A percentile compares a stretch with the other conserved stretches of the same genome.
phyloP scores from a whole-genome alignment of 2,797 vertebrate genomes.

The Tapirus indicus region DNA sequence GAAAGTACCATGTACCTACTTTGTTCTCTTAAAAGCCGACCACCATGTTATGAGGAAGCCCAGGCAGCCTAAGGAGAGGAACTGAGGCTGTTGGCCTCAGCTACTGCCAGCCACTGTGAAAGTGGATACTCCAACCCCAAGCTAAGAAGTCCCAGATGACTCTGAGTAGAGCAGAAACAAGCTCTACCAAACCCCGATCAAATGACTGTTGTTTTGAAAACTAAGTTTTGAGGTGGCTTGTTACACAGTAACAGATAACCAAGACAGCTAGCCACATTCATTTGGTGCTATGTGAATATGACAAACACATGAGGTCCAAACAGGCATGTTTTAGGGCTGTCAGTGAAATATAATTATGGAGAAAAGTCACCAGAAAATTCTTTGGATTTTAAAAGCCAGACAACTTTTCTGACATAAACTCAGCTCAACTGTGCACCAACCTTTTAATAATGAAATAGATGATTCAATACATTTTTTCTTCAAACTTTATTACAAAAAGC shows the following conservation, averaged over 20 bases:
- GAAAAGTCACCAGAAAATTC: slow-evolving; percentile 27
- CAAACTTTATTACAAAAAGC: neutral
- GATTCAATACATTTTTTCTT: neutral
- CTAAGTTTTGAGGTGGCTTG: neutral
- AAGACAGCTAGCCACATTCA: neutral
- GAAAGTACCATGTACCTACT: neutral
- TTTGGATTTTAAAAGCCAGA: neutral
- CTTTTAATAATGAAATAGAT: slow-evolving; percentile 23
- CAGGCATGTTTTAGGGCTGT: neutral
- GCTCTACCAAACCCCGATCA: neutral
- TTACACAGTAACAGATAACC: neutral
- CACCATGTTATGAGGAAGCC: neutral
- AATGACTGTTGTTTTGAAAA: neutral
- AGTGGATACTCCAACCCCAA: neutral
- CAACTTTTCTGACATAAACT: slow-evolving; percentile 1
- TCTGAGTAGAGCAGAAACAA: neutral
- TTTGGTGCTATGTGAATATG: neutral
- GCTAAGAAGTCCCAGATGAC: neutral
- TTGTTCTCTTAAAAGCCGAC: neutral
- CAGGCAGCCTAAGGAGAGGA: neutral
- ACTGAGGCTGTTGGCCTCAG: neutral
- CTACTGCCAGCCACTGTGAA: neutral
- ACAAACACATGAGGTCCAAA: neutral
- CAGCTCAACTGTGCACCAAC: neutral
- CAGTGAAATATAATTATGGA: neutral